These are phyloP conservation scores for Copsychus sechellarum DNA, from an alignment of 2,113 vertebrate species.

Conservation along the genomic window DNA sequence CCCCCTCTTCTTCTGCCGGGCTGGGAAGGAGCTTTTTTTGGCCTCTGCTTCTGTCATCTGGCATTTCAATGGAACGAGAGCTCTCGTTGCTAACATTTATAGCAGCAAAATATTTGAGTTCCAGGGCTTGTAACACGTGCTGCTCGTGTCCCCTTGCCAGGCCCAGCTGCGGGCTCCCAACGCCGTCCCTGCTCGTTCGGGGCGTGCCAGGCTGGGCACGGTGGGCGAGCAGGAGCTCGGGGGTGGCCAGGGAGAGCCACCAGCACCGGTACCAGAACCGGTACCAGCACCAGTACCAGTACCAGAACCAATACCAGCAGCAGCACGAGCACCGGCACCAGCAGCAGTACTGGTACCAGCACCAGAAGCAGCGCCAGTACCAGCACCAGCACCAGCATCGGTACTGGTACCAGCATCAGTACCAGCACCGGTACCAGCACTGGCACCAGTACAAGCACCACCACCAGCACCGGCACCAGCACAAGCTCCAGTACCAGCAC, in stretches of 20 bases:
- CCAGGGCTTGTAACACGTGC: constrained; percentile 25
- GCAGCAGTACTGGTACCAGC: no score
- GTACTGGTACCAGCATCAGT: no score
- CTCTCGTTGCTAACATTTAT: constrained; percentile 59
- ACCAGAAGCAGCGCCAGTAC: fast-evolving
- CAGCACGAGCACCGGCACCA: no score
- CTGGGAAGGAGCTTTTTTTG: constrained; percentile 64
- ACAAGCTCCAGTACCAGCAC: not conserved
- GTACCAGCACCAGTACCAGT: fast-evolving
- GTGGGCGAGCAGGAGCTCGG: not conserved
- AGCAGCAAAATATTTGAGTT: constrained; percentile 68
- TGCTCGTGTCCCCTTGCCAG: not conserved
- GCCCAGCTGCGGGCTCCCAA: constrained; percentile 16
- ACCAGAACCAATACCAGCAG: no score
- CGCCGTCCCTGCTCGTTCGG: not conserved
- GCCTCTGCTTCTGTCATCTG: constrained; percentile 71
- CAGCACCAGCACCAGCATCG: no score
- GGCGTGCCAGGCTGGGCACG: fast-evolving
- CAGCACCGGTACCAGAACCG: fast-evolving
- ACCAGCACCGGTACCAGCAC: fast-evolving
- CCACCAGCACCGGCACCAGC: no score
- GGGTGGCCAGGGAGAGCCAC: fast-evolving
- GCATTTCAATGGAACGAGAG: constrained; percentile 68
- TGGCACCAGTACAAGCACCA: fast-evolving
- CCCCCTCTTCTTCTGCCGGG: constrained; percentile 48